Percentiles rank a stretch among this genome's conserved stretches.
These are phyloP conservation scores for Wasmannia auropunctata DNA, from an alignment of 1,140 invertebrate species.

Conservation along the genomic window DNA sequence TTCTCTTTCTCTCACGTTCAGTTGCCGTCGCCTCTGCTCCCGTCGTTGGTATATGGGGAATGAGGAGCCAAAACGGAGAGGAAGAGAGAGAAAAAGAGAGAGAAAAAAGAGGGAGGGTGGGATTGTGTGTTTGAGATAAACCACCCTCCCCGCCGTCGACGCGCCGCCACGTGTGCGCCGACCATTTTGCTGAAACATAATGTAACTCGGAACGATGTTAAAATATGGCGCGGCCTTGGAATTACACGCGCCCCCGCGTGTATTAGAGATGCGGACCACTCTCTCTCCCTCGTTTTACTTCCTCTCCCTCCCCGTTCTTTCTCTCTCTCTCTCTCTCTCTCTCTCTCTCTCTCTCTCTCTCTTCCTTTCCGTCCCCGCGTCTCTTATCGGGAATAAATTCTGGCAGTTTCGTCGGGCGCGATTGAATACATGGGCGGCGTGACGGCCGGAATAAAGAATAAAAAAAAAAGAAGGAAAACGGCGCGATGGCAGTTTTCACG, in stretches of 20 bases:
- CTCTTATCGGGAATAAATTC: conserved; percentile 68
- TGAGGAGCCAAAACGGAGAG: conserved; percentile 49
- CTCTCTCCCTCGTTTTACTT: conserved; percentile 6
- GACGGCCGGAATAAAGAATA: conserved; percentile 23
- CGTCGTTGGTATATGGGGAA: conserved; percentile 17
- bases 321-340: background rate
- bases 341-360: no score
- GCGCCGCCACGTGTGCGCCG: conserved; percentile 83
- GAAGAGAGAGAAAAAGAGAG: conserved; percentile 47
- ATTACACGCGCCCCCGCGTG: conserved; percentile 74
- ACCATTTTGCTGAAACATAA: conserved; percentile 84
- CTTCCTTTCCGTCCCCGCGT: background rate
- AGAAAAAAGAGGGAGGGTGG: conserved; percentile 65
- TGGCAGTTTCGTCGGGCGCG: conserved; percentile 65
- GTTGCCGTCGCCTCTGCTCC: background rate
- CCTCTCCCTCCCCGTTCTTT: background rate
- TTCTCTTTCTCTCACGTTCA: background rate
- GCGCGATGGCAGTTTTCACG: background rate
- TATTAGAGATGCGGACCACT: conserved; percentile 67
- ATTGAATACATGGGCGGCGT: conserved; percentile 62
- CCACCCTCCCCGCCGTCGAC: conserved; percentile 78
- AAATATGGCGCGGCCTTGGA: conserved; percentile 80
- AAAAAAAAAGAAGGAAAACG: conserved; percentile 41
- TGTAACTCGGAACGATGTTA: conserved; percentile 82
- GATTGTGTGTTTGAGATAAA: conserved; percentile 85